Evolutionary conservation across 1,140 invertebrate species (phyloP).

Genomic region (Achroia grisella): DNA sequence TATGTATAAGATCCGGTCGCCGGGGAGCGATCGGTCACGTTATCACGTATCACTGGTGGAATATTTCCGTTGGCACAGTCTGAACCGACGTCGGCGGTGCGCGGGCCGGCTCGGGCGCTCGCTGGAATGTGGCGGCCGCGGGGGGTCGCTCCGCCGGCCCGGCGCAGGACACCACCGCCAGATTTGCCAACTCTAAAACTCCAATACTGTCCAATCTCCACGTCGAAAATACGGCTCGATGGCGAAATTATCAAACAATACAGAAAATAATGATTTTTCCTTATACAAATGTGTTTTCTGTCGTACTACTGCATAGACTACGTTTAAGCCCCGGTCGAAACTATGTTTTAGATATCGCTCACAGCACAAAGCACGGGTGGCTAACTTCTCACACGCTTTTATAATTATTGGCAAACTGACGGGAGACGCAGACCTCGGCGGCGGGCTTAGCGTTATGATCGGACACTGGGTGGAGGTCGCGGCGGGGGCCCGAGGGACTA

Average conservation of each 20-base stretch:
- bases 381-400: too few species aligned
- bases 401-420: background rate
- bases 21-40: slow-evolving; percentile 33
- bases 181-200: too few species aligned
- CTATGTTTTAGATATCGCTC: too few species aligned
- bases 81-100: background rate
- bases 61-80: slow-evolving; percentile 8
- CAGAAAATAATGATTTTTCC: too few species aligned
- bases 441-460: background rate
- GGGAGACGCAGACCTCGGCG: background rate
- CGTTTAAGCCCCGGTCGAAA: too few species aligned
- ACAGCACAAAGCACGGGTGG: too few species aligned
- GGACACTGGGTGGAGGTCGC: background rate
- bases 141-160: background rate
- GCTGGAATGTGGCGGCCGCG: background rate
- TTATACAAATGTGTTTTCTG: too few species aligned
- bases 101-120: background rate
- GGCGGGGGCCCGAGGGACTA: slow-evolving; percentile 22
- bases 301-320: too few species aligned
- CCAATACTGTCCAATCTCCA: too few species aligned
- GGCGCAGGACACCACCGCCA: too few species aligned
- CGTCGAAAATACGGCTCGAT: too few species aligned
- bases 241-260: too few species aligned
- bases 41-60: slow-evolving; percentile 47
- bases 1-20: slow-evolving; percentile 37